phyloP scores from a whole-genome alignment of 1,140 invertebrate species.

The Lepidurus arcticus region DNA sequence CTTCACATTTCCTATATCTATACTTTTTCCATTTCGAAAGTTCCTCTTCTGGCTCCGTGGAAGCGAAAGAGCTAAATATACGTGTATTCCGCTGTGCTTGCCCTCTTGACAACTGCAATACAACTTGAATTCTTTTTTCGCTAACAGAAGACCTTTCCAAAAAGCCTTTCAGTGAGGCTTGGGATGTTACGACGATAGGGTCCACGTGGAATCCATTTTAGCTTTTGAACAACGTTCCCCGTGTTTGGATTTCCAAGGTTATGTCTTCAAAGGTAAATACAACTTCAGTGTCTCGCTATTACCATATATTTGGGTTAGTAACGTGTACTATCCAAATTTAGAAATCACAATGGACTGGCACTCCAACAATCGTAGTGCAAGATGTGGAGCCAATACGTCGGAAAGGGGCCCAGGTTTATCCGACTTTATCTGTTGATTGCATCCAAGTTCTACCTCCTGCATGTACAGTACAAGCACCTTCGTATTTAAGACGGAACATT shows the following conservation, averaged over 20 bases:
- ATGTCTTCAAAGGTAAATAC: neutral
- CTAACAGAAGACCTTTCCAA: neutral
- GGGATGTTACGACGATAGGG: neutral
- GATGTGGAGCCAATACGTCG: neutral
- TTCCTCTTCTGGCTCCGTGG: neutral
- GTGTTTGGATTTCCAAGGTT: neutral
- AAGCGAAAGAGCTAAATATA: neutral
- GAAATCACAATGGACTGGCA: neutral
- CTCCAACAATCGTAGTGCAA: neutral
- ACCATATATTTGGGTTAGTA: neutral
- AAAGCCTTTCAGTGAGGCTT: neutral
- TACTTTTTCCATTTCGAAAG: conserved; percentile 22
- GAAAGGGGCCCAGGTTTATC: neutral
- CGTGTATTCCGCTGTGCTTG: conserved; percentile 18
- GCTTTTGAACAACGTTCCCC: neutral
- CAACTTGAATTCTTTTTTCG: conserved; percentile 15
- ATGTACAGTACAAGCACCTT: neutral
- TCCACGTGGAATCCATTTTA: neutral
- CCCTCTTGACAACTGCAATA: conserved; percentile 1
- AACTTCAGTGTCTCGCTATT: neutral
- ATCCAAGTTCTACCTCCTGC: neutral
- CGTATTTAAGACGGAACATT: neutral
- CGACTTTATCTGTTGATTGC: conserved; percentile 14
- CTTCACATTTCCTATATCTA: conserved; percentile 18
- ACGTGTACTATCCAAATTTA: neutral